Evolutionary conservation across 2,888 invertebrate species (phyloP).

Genomic region (Sphaeridia pumilis): DNA sequence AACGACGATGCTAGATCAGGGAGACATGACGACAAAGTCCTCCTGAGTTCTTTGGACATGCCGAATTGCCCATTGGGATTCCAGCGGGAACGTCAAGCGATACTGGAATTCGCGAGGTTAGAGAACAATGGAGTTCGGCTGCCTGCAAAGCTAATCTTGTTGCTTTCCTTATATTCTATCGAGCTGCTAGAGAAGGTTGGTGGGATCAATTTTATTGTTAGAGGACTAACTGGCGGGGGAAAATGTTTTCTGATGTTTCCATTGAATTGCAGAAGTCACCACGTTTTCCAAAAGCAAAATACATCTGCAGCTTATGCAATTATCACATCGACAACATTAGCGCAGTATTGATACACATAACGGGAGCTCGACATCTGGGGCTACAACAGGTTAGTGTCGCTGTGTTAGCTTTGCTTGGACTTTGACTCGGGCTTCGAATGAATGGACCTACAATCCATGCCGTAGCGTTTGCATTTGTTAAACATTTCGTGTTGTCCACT

Average conservation of each 20-base stretch:
- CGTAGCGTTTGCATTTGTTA: not conserved
- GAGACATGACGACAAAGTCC: slow-evolving; percentile 1
- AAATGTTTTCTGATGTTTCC: not conserved
- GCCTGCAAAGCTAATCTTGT: not conserved
- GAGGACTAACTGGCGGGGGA: not conserved
- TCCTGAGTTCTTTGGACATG: not conserved
- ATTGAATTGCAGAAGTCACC: slow-evolving; percentile 24
- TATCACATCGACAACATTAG: slow-evolving; percentile 30
- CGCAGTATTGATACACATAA: slow-evolving; percentile 24
- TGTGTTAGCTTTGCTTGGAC: slow-evolving; percentile 20
- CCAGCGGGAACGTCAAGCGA: not conserved
- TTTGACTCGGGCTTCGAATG: not conserved
- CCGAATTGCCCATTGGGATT: slow-evolving; percentile 4
- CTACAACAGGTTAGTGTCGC: no score
- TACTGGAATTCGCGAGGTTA: slow-evolving; percentile 1
- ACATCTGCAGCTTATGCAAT: slow-evolving; percentile 27
- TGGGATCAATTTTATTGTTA: not conserved
- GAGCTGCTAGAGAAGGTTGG: slow-evolving; percentile 13
- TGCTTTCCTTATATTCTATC: slow-evolving; percentile 12
- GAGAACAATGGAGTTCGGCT: slow-evolving; percentile 3
- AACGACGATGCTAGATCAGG: not conserved
- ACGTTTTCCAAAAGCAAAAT: slow-evolving; percentile 30
- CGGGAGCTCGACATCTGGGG: slow-evolving; percentile 29
- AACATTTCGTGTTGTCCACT: not conserved
- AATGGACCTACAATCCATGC: not conserved